A percentile compares a stretch with the other conserved stretches of the same genome.
phyloP scores from a whole-genome alignment of 1,140 invertebrate species.

The Caenorhabditis briggsae region DNA sequence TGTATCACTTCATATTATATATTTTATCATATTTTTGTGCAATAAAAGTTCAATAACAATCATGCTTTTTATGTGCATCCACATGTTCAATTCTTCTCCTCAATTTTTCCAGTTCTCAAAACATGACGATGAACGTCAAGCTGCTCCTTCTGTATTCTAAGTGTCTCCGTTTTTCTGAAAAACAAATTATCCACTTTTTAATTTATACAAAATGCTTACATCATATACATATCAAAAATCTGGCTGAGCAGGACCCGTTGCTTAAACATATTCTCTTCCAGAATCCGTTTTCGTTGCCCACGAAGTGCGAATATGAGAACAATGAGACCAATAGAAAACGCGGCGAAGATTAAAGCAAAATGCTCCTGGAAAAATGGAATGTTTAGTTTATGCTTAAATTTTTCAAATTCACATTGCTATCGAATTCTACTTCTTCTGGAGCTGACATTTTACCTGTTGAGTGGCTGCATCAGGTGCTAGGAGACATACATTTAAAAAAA shows the following conservation, averaged over 20 bases:
- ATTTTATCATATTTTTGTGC: neutral
- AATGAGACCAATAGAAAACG: constrained; percentile 4
- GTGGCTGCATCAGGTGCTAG: neutral
- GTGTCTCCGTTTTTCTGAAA: constrained; percentile 13
- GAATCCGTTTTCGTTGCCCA: constrained; percentile 13
- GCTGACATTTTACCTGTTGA: too few relatives aligned
- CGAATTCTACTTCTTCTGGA: neutral
- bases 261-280: constrained; percentile 39
- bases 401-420: neutral
- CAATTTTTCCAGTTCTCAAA: neutral
- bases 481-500: neutral
- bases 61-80: neutral
- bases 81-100: neutral
- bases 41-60: neutral
- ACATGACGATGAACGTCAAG: constrained; percentile 4
- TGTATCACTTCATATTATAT: neutral
- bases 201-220: neutral
- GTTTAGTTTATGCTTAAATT: neutral
- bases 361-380: neutral
- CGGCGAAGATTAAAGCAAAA: constrained; percentile 24
- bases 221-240: constrained; percentile 45
- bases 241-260: constrained; percentile 21
- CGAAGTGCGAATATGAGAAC: constrained; percentile 32
- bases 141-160: constrained; percentile 15
- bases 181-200: neutral